Evolutionary conservation across 1,140 invertebrate genomes (phyloP), one percentile per base, ranked within the genome.

Genomic region (Trinorchestia longiramus): DNA sequence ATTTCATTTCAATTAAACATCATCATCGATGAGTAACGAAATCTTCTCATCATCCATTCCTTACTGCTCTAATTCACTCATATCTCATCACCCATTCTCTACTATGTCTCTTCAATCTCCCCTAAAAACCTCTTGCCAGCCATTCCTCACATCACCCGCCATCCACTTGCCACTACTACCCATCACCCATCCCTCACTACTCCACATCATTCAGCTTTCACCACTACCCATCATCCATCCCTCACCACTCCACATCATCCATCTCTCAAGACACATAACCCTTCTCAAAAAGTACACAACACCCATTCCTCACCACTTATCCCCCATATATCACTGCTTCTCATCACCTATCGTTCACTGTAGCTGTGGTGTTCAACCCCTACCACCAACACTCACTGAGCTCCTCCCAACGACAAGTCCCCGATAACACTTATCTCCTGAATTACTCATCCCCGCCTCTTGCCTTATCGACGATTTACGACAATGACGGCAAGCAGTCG

Each of bases 391-490:
- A 77, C 62, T 77, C 62, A 19, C 62, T 19, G 28, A 11, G 36
- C 62, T 77, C 62, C 62, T 11, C 62, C 62, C 62, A 19, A 28
- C 62, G 62, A 77, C 62, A 77, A 77, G 62, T 28, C 62, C 36
- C 62, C 62, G 62, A 77, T 77, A 77, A 15, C 62, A 28, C 88
- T 91, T 91, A 91, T 91, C 88, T 91, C 41, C 36, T 91, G 88
- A 91, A 91, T 91, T 91, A 91, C 88, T 91, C 88, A 91, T 91
- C 87, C 88, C 88, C 43, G 41, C 88, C 43, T 43, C 88, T 91
- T 77, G 62, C 62, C 88, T 91, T 91, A 91, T 91, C 88, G 43
- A 42, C 41, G 88, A 91, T 91, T 91, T 91, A 91, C 88, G 88
- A 91, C 88, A 91, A 44, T 91, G 88, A 91, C 88, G 41, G 88